Evolutionary conservation across 2,113 vertebrate species (phyloP).

Genomic region (Litocranius walleri): DNA sequence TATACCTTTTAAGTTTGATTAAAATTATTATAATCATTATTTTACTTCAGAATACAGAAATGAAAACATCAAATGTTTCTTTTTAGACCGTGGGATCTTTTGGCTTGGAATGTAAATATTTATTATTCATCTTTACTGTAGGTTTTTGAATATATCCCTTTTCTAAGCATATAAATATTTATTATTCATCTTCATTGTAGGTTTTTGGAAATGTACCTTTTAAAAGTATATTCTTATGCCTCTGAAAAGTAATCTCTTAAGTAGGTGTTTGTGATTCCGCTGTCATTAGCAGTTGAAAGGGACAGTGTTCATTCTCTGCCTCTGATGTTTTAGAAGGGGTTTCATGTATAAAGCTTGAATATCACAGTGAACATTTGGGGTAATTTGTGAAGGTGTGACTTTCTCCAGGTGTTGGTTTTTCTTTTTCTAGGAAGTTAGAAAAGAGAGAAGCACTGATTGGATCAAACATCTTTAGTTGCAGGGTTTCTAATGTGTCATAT

Average conservation of each 20-base stretch:
- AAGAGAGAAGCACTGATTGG: background rate
- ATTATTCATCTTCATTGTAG: background rate
- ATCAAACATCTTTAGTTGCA: background rate
- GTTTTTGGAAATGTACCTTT: background rate
- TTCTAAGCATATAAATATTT: slow-evolving; percentile 47
- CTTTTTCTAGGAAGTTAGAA: background rate
- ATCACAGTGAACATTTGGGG: background rate
- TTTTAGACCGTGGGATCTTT: slow-evolving; percentile 12
- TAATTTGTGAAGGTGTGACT: background rate
- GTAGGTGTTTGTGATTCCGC: background rate
- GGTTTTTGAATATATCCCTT: background rate
- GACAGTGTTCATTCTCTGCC: background rate
- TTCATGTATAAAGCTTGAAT: background rate
- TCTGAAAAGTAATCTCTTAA: background rate
- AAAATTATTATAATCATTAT: slow-evolving; percentile 56
- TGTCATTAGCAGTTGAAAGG: background rate
- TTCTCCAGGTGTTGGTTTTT: background rate
- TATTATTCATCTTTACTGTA: slow-evolving; percentile 19
- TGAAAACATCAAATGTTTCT: slow-evolving; percentile 42
- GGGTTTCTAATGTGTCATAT: background rate
- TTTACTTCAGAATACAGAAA: slow-evolving; percentile 43
- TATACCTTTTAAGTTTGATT: slow-evolving; percentile 43
- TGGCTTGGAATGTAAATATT: slow-evolving; percentile 41
- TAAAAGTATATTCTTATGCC: background rate
- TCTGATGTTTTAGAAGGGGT: background rate